Percentiles rank a stretch among this genome's conserved stretches.
Conservation (phyloP, 2,888 invertebrate genomes). For the Sarcophaga subvicina region DNA sequence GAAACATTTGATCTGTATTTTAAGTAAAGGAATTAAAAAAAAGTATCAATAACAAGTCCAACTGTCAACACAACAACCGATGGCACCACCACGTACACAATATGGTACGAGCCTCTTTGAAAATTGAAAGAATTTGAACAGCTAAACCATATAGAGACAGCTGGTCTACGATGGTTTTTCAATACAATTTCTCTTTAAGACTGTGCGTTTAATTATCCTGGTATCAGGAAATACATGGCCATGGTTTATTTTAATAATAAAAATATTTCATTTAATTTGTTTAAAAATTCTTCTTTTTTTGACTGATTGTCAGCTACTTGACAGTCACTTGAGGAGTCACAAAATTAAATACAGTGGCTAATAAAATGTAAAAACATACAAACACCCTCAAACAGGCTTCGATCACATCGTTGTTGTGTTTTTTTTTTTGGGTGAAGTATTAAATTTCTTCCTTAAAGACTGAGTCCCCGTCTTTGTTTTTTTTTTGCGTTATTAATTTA, state of each 20-base stretch:
- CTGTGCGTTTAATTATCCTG: not conserved
- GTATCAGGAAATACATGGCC: not conserved
- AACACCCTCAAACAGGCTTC: not conserved
- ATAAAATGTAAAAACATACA: constrained; percentile 29
- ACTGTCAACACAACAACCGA: constrained; percentile 60
- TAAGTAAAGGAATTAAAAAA: constrained; percentile 63
- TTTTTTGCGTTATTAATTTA: constrained; percentile 60
- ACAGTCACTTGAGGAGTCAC: constrained; percentile 16
- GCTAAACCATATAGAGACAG: constrained; percentile 73
- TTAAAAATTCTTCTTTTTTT: not conserved
- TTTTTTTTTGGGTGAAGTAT: constrained; percentile 65
- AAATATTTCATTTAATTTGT: not conserved
- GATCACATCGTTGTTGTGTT: not conserved
- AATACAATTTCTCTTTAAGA: constrained; percentile 27
- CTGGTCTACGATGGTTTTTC: constrained; percentile 73
- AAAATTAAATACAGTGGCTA: constrained; percentile 56
- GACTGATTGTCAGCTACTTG: not conserved
- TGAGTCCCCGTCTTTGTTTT: constrained; percentile 66
- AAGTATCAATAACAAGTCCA: constrained; percentile 76
- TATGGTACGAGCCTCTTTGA: constrained; percentile 70
- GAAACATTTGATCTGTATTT: constrained; percentile 71
- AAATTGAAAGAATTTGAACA: constrained; percentile 46
- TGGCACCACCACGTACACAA: not conserved
- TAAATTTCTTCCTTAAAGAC: constrained; percentile 74
- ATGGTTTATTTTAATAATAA: not conserved